Conservation (phyloP, 2,113 vertebrate genomes). For the Papio anubis region DNA sequence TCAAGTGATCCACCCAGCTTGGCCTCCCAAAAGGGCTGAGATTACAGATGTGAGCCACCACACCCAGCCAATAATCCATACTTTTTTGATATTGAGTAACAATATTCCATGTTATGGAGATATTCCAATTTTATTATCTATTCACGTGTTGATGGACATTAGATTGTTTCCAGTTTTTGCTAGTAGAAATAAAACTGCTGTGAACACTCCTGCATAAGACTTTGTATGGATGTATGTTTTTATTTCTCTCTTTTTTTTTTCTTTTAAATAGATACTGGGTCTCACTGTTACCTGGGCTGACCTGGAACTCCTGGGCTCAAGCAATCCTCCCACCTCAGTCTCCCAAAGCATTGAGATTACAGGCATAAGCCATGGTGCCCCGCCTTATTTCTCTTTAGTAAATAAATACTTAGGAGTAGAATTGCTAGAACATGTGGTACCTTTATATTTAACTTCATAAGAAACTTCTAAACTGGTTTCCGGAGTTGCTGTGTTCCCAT, state of each 20-base stretch:
- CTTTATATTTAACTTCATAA: background rate
- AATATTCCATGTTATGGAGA: background rate
- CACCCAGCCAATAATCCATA: no score
- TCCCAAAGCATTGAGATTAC: no score
- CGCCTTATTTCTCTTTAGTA: background rate
- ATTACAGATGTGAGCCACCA: no score
- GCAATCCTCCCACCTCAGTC: no score
- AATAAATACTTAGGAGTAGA: background rate
- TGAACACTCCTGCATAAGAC: background rate
- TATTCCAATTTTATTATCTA: background rate
- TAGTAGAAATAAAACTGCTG: background rate
- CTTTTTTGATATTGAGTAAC: background rate
- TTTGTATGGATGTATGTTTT: background rate
- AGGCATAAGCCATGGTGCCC: no score
- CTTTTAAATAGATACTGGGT: no score
- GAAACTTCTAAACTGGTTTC: background rate
- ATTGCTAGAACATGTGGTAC: background rate
- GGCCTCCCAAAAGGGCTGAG: no score
- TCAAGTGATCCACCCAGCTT: no score
- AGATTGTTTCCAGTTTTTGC: background rate
- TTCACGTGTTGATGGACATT: background rate
- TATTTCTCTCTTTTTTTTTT: no score
- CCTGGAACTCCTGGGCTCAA: no score
- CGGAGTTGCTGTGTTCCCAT: background rate
- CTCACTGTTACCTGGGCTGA: no score